phyloP scores from a whole-genome alignment of 2,888 invertebrate species.

The Netelia fuscicornis region DNA sequence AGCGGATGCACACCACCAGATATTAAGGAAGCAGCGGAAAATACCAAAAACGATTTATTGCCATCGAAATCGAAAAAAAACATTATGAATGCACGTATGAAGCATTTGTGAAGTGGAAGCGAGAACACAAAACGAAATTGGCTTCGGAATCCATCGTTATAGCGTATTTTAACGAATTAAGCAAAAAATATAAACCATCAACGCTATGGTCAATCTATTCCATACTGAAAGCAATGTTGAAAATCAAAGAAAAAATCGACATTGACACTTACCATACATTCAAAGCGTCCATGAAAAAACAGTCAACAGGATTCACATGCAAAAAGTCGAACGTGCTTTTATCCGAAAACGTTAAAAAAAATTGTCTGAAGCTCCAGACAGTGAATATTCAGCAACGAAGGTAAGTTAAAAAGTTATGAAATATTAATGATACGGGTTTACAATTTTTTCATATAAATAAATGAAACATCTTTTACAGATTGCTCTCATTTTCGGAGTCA shows the following conservation, averaged over 20 bases:
- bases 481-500: constrained; percentile 45
- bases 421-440: background rate
- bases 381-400: constrained; percentile 46
- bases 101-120: constrained; percentile 49
- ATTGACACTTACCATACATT: constrained; percentile 44
- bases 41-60: constrained; percentile 22
- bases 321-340: constrained; percentile 50
- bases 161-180: constrained; percentile 57
- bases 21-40: background rate
- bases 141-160: constrained; percentile 46
- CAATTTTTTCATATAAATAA: constrained; percentile 9
- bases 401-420: background rate
- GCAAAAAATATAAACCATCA: constrained; percentile 49
- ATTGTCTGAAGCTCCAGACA: constrained; percentile 59
- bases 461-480: constrained; percentile 23
- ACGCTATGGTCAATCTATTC: constrained; percentile 57
- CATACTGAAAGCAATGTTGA: constrained; percentile 57
- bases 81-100: constrained; percentile 34
- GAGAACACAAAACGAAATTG: background rate
- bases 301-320: constrained; percentile 42
- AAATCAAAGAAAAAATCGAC: constrained; percentile 35
- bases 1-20: background rate
- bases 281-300: constrained; percentile 19
- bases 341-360: constrained; percentile 40
- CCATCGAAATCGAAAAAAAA: constrained; percentile 36